A percentile compares a stretch with the other conserved stretches of the same genome.
Evolutionary conservation across 1,140 invertebrate genomes (phyloP).

Genomic region (Harlomillsia oculata): DNA sequence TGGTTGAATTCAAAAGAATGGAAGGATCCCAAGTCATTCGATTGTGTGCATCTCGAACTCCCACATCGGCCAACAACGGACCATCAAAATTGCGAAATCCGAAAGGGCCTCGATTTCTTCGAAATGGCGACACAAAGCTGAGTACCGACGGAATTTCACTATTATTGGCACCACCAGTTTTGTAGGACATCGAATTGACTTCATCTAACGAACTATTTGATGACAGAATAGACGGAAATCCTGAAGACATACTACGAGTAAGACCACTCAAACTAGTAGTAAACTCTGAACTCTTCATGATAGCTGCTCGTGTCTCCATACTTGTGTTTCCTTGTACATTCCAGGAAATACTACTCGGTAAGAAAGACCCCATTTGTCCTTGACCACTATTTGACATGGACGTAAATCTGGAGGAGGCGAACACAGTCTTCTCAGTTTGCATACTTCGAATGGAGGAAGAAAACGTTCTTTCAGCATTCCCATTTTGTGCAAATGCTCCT

Average conservation of each 20-base stretch:
- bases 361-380: neutral
- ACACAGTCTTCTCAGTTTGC: too few relatives aligned
- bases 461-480: too few relatives aligned
- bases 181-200: neutral
- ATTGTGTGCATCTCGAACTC: conserved; percentile 8
- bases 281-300: neutral
- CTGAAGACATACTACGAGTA: conserved; percentile 22
- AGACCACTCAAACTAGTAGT: conserved; percentile 9
- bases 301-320: neutral
- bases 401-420: conserved; percentile 1
- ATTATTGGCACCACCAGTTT: neutral
- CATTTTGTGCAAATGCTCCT: too few relatives aligned
- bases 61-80: conserved; percentile 28
- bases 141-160: neutral
- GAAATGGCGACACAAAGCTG: conserved; percentile 1
- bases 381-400: neutral
- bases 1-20: conserved; percentile 9
- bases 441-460: too few relatives aligned
- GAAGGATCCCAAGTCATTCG: conserved; percentile 32
- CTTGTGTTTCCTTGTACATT: conserved; percentile 2
- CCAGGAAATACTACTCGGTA: conserved; percentile 6
- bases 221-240: neutral
- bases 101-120: conserved; percentile 14
- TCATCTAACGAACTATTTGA: neutral
- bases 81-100: conserved; percentile 32